phyloP scores from a whole-genome alignment of 2,113 vertebrate species.

The Nycticebus coucang region DNA sequence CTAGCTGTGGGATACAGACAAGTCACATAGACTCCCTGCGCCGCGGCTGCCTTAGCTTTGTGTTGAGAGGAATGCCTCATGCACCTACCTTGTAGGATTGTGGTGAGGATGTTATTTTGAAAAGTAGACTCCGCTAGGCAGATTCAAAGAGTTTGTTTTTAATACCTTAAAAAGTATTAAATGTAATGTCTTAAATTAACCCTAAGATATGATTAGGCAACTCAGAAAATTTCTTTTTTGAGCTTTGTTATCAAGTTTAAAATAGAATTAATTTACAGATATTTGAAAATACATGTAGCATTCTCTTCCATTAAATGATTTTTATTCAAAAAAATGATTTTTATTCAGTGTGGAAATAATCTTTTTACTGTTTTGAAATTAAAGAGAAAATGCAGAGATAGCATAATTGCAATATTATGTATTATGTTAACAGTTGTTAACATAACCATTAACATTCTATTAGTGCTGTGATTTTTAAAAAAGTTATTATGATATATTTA shows the following conservation, averaged over 20 bases:
- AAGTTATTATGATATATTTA: constrained; percentile 44
- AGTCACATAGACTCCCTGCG: background rate
- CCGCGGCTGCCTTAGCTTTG: background rate
- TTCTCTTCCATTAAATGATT: constrained; percentile 49
- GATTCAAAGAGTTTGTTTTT: constrained; percentile 42
- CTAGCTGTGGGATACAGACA: background rate
- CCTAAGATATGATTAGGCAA: constrained; percentile 12
- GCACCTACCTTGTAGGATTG: background rate
- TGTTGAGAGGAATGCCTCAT: background rate
- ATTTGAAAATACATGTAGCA: constrained; percentile 55
- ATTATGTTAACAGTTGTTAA: no score
- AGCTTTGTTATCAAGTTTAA: constrained; percentile 62
- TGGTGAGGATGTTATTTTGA: constrained; percentile 46
- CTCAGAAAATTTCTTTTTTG: constrained; percentile 10
- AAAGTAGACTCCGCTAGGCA: constrained; percentile 44
- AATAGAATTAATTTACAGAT: constrained; percentile 52
- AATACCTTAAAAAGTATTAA: no score
- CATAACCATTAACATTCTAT: constrained; percentile 50
- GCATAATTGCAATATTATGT: background rate
- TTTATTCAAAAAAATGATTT: constrained; percentile 51
- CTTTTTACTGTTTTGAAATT: constrained; percentile 62
- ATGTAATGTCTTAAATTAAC: constrained; percentile 16
- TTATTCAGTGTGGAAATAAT: constrained; percentile 48
- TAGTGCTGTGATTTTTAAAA: constrained; percentile 63
- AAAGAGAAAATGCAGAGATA: constrained; percentile 55